phyloP scores from a whole-genome alignment of 2,113 vertebrate species.

The Speoplatyrhinus poulsoni region DNA sequence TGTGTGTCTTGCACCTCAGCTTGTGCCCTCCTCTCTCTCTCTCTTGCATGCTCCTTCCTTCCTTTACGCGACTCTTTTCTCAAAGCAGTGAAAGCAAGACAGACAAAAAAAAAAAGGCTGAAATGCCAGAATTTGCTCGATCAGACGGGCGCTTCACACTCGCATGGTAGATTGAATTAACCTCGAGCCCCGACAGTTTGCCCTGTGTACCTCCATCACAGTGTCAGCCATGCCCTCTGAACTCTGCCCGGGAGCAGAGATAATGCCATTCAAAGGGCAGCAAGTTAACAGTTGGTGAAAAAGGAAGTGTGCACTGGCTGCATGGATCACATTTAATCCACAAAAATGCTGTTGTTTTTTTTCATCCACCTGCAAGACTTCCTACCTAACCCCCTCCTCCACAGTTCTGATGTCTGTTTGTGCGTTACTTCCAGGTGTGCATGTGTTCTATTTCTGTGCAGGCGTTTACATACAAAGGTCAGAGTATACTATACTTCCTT shows the following conservation, averaged over 20 bases:
- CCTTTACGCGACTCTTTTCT: constrained; percentile 75
- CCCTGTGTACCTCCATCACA: background rate
- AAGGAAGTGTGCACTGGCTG: constrained; percentile 11
- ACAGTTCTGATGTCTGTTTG: constrained; percentile 20
- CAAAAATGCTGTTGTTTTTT: background rate
- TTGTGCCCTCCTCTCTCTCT: constrained; percentile 48
- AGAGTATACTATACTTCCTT: constrained; percentile 70
- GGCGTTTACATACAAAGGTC: constrained; percentile 63
- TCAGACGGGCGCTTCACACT: constrained; percentile 18
- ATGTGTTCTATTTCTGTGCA: background rate
- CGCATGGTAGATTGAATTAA: background rate
- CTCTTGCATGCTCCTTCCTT: constrained; percentile 69
- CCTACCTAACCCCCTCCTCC: constrained; percentile 2
- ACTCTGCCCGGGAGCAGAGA: background rate
- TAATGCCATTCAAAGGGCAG: background rate
- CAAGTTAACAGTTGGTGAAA: constrained; percentile 3
- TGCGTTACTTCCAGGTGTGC: constrained; percentile 56
- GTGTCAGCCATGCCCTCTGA: background rate
- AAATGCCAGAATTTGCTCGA: constrained; percentile 58
- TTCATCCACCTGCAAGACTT: constrained; percentile 17
- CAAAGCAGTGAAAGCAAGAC: constrained; percentile 76
- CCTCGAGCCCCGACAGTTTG: too few species aligned
- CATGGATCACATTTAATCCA: too few species aligned
- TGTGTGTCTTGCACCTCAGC: constrained; percentile 17
- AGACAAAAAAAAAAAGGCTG: constrained; percentile 62